Evolutionary conservation across 2,888 invertebrate genomes (phyloP).

Genomic region (Tineola bisselliella): DNA sequence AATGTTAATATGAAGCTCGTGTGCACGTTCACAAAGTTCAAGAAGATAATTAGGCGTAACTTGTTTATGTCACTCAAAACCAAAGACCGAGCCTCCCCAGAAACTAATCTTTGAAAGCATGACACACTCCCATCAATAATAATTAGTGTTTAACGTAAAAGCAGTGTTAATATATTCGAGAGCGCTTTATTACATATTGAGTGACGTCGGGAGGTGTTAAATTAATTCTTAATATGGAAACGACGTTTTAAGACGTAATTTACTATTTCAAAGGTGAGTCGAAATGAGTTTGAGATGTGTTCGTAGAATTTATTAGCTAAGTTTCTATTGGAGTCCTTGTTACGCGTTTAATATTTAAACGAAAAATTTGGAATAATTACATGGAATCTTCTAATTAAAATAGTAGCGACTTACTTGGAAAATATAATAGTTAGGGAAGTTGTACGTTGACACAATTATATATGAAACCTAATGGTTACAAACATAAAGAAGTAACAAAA

Average conservation of each 20-base stretch:
- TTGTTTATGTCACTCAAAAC: conserved; percentile 12
- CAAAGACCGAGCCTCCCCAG: not conserved
- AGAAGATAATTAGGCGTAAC: conserved; percentile 6
- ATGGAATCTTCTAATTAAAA: no score
- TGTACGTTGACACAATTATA: no score
- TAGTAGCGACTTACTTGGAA: no score
- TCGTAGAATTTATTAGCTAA: not conserved
- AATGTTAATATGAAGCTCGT: not conserved
- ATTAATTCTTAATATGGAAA: conserved; percentile 11
- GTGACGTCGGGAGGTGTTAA: not conserved
- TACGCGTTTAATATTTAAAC: no score
- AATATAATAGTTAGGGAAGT: no score
- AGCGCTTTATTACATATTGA: conserved; percentile 7
- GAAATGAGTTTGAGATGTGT: not conserved
- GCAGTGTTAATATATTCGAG: conserved; percentile 12
- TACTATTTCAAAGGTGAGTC: conserved; percentile 2
- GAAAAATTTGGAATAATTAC: no score
- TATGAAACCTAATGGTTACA: no score
- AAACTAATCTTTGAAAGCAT: conserved; percentile 12
- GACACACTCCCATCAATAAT: conserved; percentile 12
- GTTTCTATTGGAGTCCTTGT: not conserved
- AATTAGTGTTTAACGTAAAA: conserved; percentile 12
- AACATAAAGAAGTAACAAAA: no score
- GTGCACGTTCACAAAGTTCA: not conserved
- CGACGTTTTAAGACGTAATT: conserved; percentile 6